These are phyloP conservation scores for Sander vitreus DNA, from an alignment of 2,113 vertebrate species.

Conservation along the genomic window DNA sequence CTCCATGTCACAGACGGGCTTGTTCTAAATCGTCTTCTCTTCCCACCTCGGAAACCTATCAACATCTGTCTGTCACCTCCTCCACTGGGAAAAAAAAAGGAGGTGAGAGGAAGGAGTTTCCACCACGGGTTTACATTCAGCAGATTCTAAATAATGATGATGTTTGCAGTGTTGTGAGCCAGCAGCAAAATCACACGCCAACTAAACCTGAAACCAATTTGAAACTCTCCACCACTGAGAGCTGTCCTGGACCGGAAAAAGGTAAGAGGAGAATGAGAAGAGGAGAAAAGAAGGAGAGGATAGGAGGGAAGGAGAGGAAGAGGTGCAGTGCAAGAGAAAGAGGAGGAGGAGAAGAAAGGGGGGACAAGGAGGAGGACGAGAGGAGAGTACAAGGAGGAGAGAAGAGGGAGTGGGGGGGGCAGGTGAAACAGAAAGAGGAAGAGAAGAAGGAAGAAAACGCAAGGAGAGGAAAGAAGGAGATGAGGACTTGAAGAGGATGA, in stretches of 20 bases:
- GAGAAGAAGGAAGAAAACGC: neutral
- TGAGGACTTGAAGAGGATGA: neutral
- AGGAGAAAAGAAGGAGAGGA: neutral
- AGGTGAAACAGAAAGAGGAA: neutral
- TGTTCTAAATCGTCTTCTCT: constrained; percentile 26
- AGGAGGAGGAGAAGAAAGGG: neutral
- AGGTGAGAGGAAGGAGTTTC: constrained; percentile 10
- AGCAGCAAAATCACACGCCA: constrained; percentile 1
- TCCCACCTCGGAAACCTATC: constrained; percentile 35
- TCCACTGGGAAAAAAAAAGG: neutral
- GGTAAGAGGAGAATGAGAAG: neutral
- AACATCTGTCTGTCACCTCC: constrained; percentile 54
- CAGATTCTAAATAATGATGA: constrained; percentile 12
- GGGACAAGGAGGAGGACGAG: neutral
- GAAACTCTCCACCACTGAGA: constrained; percentile 6
- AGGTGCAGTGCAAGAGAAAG: neutral
- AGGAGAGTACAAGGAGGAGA: neutral
- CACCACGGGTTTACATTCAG: constrained; percentile 14
- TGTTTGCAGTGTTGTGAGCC: constrained; percentile 7
- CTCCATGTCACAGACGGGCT: neutral
- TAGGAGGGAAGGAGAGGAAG: neutral
- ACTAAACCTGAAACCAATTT: constrained; percentile 8
- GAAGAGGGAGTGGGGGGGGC: no score
- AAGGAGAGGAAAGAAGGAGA: neutral
- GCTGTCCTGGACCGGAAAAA: neutral